phyloP scores from a whole-genome alignment of 2,797 vertebrate species.

The Sardinella longiceps region DNA sequence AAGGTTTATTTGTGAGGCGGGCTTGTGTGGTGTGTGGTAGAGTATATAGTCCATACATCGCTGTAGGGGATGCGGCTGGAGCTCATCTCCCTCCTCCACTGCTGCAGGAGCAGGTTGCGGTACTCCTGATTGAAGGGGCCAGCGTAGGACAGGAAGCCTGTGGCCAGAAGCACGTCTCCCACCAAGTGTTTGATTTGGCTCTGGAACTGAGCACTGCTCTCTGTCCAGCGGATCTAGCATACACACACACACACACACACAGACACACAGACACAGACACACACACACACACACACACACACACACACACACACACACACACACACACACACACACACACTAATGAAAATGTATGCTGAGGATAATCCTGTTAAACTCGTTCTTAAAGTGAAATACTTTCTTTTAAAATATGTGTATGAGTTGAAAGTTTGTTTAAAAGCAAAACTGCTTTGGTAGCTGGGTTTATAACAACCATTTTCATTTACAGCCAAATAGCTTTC shows the following conservation, averaged over 20 bases:
- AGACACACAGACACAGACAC: not conserved
- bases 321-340: not conserved
- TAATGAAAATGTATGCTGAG: too few relatives aligned
- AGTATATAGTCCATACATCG: constrained; percentile 61
- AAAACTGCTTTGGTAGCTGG: too few relatives aligned
- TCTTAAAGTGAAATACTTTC: too few relatives aligned
- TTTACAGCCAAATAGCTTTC: too few relatives aligned
- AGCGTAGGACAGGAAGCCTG: constrained; percentile 84
- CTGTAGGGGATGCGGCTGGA: constrained; percentile 76
- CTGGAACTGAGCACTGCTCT: constrained; percentile 80
- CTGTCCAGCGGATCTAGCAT: constrained; percentile 80
- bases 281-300: not conserved
- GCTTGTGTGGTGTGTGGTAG: not conserved
- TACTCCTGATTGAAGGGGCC: constrained; percentile 89
- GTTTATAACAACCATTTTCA: too few relatives aligned
- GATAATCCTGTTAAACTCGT: too few relatives aligned
- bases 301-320: not conserved
- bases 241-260: constrained; percentile 4
- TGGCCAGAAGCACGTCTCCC: constrained; percentile 81
- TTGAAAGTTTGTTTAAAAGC: too few relatives aligned
- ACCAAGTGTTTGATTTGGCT: constrained; percentile 79
- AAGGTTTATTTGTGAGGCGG: not conserved
- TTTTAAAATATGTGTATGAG: too few relatives aligned
- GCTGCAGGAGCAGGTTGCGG: constrained; percentile 74
- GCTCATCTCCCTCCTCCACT: constrained; percentile 81